A percentile compares a stretch with the other conserved stretches of the same genome.
phyloP scores from a whole-genome alignment of 2,797 vertebrate species.

The Onychomys arenicola region DNA sequence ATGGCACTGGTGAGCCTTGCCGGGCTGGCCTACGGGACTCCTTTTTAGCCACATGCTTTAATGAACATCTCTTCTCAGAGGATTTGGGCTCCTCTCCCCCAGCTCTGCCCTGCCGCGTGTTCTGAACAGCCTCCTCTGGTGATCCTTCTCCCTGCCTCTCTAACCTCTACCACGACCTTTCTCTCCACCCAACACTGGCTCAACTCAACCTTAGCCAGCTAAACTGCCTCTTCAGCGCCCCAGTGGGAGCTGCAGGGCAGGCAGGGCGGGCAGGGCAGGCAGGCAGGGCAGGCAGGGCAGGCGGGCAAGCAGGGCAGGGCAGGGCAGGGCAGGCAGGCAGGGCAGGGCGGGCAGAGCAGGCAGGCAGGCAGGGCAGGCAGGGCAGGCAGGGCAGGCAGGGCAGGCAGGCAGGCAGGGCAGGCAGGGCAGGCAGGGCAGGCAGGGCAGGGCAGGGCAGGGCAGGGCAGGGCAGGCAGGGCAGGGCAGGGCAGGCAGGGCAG shows the following conservation, averaged over 20 bases:
- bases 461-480: too few species aligned
- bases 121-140: not conserved
- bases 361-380: too few species aligned
- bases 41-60: not conserved
- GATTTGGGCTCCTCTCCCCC: not conserved
- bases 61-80: not conserved
- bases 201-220: not conserved
- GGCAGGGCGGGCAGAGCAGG: too few species aligned
- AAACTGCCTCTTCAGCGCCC: not conserved
- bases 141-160: not conserved
- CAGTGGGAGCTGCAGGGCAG: conserved; percentile 3
- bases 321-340: too few species aligned
- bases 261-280: too few species aligned
- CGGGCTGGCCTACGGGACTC: not conserved
- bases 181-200: not conserved
- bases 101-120: not conserved
- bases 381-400: too few species aligned
- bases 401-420: too few species aligned
- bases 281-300: too few species aligned
- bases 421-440: too few species aligned
- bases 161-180: conserved; percentile 34
- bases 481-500: too few species aligned
- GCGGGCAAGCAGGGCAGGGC: too few species aligned
- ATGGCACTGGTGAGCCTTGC: not conserved
- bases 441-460: too few species aligned